These are phyloP conservation scores for Setophaga petechia DNA, from an alignment of 2,113 vertebrate species.

Conservation along the genomic window DNA sequence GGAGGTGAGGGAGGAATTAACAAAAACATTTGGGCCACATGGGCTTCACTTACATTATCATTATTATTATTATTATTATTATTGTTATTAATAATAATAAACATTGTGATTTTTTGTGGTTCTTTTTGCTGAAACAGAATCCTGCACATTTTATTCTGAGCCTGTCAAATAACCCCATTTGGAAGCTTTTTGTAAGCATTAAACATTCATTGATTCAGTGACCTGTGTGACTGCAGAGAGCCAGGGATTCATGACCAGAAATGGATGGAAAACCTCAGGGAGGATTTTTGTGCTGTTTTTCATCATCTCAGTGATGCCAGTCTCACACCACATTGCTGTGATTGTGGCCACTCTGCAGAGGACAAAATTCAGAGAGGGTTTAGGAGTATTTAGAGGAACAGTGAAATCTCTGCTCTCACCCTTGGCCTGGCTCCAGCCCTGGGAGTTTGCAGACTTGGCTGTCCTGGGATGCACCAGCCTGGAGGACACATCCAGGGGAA, in stretches of 20 bases:
- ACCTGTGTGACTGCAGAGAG: neutral
- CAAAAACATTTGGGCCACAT: neutral
- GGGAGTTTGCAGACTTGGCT: neutral
- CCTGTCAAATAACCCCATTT: neutral
- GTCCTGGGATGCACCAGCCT: neutral
- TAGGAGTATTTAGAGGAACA: neutral
- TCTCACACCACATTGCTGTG: rapidly evolving
- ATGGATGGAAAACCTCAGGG: neutral
- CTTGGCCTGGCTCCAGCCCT: neutral
- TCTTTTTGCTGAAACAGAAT: neutral
- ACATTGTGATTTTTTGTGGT: neutral
- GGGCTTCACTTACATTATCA: neutral
- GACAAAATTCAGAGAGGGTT: neutral
- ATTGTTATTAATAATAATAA: neutral
- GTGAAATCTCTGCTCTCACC: neutral
- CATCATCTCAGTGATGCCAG: neutral
- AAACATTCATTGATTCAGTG: neutral
- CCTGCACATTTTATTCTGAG: neutral
- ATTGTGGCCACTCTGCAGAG: neutral
- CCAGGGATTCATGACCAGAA: neutral
- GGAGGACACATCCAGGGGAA: neutral
- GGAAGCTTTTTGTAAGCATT: neutral
- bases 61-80: too few relatives aligned
- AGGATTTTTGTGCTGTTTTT: neutral
- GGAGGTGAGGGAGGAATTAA: neutral